These are phyloP conservation scores for Anastatus disparis DNA, from an alignment of 1,140 invertebrate species.

Conservation along the genomic window DNA sequence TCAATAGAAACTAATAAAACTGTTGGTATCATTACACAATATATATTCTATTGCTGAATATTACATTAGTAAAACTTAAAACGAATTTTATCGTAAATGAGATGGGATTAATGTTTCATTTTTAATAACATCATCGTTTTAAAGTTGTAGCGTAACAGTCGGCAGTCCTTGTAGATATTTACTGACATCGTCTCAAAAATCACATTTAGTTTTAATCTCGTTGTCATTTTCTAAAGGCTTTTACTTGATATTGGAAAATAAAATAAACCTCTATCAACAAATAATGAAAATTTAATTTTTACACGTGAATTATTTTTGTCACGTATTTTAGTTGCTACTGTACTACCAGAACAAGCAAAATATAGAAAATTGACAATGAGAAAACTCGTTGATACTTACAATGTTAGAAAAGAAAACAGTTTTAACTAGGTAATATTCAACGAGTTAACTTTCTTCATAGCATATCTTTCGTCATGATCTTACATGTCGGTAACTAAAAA, in stretches of 20 bases:
- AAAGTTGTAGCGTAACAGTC: conserved; percentile 57
- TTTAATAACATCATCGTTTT: conserved; percentile 33
- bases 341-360: conserved; percentile 17
- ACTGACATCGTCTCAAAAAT: conserved; percentile 49
- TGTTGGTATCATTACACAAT: conserved; percentile 29
- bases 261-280: conserved; percentile 8
- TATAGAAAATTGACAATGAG: conserved; percentile 54
- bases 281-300: conserved; percentile 29
- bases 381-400: conserved; percentile 43
- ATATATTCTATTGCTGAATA: conserved; percentile 33
- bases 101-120: conserved; percentile 19
- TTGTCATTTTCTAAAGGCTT: conserved; percentile 48
- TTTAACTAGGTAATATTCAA: conserved; percentile 43
- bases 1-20: conserved; percentile 29
- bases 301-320: conserved; percentile 8
- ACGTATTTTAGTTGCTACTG: background rate
- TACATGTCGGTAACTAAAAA: conserved; percentile 60
- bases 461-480: conserved; percentile 50
- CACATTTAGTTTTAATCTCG: conserved; percentile 39
- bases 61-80: conserved; percentile 27
- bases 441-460: conserved; percentile 44
- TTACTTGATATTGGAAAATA: background rate
- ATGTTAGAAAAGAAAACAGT: conserved; percentile 42
- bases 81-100: conserved; percentile 21
- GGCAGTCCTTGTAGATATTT: conserved; percentile 54